phyloP scores from a whole-genome alignment of 2,797 vertebrate genomes.

The Phoebastria nigripes region DNA sequence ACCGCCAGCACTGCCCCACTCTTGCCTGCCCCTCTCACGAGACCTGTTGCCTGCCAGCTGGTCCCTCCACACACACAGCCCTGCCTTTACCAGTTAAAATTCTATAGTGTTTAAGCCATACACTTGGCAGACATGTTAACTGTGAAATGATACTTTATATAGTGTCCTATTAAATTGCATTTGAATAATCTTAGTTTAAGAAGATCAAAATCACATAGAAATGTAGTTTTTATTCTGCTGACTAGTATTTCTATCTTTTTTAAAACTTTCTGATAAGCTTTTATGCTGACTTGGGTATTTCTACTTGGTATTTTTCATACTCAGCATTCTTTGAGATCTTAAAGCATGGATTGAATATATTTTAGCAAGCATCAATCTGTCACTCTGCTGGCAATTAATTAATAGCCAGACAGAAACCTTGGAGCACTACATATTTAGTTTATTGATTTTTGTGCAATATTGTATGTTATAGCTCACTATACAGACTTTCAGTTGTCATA shows the following conservation, averaged over 20 bases:
- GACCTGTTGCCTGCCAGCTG: neutral
- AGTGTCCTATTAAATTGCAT: neutral
- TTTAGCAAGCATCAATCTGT: constrained; percentile 14
- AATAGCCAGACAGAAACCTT: neutral
- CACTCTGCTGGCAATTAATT: constrained; percentile 12
- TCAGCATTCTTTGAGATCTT: neutral
- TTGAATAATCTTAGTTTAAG: neutral
- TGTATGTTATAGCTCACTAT: neutral
- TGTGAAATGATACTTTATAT: neutral
- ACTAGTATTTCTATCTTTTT: neutral
- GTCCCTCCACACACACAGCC: neutral
- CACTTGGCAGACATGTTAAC: neutral
- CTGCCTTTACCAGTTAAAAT: neutral
- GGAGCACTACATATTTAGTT: neutral
- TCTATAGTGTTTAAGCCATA: neutral
- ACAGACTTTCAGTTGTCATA: neutral
- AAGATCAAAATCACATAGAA: neutral
- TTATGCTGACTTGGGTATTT: constrained; percentile 2
- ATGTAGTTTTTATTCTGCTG: constrained; percentile 25
- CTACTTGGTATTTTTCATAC: neutral
- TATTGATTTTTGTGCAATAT: constrained; percentile 12
- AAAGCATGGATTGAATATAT: neutral
- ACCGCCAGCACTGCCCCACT: neutral
- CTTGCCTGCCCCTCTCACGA: neutral
- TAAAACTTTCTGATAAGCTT: neutral